Percentiles rank a stretch among this genome's conserved stretches.
phyloP scores from a whole-genome alignment of 2,113 vertebrate species.

The Girardinichthys multiradiatus region DNA sequence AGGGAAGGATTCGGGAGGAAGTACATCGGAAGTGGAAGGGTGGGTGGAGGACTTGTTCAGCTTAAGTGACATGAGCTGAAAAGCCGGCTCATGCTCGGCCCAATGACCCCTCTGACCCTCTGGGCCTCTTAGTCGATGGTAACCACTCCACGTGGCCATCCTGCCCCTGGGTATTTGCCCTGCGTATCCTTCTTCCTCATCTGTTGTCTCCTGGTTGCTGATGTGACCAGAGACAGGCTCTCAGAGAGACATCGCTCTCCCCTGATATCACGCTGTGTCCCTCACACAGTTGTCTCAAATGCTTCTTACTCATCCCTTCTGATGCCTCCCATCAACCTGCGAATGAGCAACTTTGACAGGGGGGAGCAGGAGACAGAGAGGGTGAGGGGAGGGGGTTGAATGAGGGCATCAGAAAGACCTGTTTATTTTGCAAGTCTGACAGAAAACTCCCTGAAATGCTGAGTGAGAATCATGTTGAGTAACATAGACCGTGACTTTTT shows the following conservation, averaged over 20 bases:
- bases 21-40: conserved; percentile 35
- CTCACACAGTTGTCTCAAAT: conserved; percentile 71
- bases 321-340: conserved; percentile 69
- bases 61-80: conserved; percentile 67
- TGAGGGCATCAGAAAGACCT: conserved; percentile 60
- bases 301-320: conserved; percentile 72
- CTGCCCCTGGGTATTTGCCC: conserved; percentile 68
- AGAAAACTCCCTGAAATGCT: conserved; percentile 72
- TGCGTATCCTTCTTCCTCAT: conserved; percentile 68
- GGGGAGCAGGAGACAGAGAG: conserved; percentile 45
- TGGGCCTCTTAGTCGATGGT: conserved; percentile 20
- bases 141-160: conserved; percentile 42
- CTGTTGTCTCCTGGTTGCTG: conserved; percentile 57
- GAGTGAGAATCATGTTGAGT: conserved; percentile 64
- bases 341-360: conserved; percentile 76
- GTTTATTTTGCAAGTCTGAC: conserved; percentile 79
- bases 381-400: conserved; percentile 34
- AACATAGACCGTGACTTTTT: conserved; percentile 72
- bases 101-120: conserved; percentile 50
- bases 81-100: conserved; percentile 68
- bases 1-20: conserved; percentile 38
- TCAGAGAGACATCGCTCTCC: conserved; percentile 71
- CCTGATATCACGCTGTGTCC: conserved; percentile 59
- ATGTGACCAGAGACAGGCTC: conserved; percentile 73
- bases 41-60: conserved; percentile 10